A percentile compares a stretch with the other conserved stretches of the same genome.
phyloP scores from a whole-genome alignment of 2,113 vertebrate species.

The Hystrix brachyura region DNA sequence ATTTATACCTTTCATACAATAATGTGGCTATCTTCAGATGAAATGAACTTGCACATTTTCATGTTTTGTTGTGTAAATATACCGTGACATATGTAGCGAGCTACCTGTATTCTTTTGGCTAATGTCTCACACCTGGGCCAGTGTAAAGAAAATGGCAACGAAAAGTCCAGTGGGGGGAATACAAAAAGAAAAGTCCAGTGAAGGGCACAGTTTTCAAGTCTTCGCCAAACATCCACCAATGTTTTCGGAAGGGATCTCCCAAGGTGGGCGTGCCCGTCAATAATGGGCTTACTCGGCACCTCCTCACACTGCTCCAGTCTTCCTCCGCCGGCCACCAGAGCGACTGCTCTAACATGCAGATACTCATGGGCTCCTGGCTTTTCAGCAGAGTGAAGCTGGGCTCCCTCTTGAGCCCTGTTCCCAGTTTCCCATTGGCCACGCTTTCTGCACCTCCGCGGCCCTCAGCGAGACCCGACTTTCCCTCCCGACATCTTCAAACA shows the following conservation, averaged over 20 bases:
- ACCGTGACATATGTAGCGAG: neutral
- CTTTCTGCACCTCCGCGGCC: neutral
- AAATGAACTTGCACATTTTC: neutral
- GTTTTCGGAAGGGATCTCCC: neutral
- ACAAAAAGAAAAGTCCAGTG: neutral
- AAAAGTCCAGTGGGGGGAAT: neutral
- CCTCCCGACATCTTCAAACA: neutral
- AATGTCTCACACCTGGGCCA: neutral
- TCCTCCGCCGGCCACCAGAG: neutral
- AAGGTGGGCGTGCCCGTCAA: neutral
- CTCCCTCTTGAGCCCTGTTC: neutral
- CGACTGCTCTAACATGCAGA: neutral
- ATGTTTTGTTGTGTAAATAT: neutral
- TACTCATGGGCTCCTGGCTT: neutral
- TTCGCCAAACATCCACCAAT: neutral
- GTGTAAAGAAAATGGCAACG: neutral
- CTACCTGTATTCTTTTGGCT: neutral
- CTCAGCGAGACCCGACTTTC: neutral
- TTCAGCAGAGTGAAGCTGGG: neutral
- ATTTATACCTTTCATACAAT: neutral
- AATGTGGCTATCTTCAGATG: neutral
- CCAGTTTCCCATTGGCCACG: neutral
- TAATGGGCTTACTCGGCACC: neutral
- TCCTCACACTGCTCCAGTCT: neutral
- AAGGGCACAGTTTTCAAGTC: neutral